Evolutionary conservation across 1,140 invertebrate genomes (phyloP).

Genomic region (Copidosoma floridanum): DNA sequence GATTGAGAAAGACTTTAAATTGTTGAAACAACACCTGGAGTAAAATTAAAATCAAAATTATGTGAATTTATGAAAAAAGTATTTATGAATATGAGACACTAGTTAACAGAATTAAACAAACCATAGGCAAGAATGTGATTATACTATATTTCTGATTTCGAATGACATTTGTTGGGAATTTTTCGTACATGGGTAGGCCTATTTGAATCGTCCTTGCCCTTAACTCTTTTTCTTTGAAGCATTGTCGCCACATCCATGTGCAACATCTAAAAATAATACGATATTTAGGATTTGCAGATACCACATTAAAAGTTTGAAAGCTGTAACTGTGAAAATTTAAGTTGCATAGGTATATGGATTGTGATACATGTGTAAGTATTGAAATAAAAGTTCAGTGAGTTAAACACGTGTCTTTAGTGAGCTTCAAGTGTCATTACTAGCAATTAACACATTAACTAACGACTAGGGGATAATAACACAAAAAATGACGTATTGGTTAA

Average conservation of each 20-base stretch:
- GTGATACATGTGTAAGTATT: neutral
- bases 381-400: too few relatives aligned
- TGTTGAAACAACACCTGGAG: constrained; percentile 91
- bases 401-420: too few relatives aligned
- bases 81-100: neutral
- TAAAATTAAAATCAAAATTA: constrained; percentile 2
- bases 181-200: constrained; percentile 67
- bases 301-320: too few relatives aligned
- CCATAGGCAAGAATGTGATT: constrained; percentile 95
- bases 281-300: too few relatives aligned
- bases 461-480: neutral
- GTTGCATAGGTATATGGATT: too few relatives aligned
- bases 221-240: constrained; percentile 66
- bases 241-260: constrained; percentile 66
- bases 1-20: constrained; percentile 98
- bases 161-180: constrained; percentile 94
- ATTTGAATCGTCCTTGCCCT: constrained; percentile 66
- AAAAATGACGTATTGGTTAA: neutral
- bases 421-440: too few relatives aligned
- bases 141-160: constrained; percentile 99
- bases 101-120: constrained; percentile 51
- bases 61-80: neutral
- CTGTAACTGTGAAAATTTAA: too few relatives aligned
- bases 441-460: too few relatives aligned
- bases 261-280: constrained; percentile 61